These are phyloP conservation scores for Drosophila kanekoi DNA, from an alignment of 2,888 invertebrate genomes.

Conservation along the genomic window DNA sequence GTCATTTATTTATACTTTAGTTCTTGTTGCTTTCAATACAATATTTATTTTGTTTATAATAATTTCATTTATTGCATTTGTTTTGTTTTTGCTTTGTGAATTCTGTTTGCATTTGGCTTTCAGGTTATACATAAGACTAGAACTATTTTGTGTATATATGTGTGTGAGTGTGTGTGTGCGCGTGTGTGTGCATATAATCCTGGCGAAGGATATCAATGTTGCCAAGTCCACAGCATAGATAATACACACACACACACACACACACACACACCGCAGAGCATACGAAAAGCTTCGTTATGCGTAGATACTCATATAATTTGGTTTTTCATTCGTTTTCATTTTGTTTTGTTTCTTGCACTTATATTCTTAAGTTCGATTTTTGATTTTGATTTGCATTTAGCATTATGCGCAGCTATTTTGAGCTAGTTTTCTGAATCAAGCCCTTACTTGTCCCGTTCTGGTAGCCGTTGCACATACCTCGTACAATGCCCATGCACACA, in stretches of 20 bases:
- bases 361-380: conserved; percentile 55
- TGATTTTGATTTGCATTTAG: conserved; percentile 45
- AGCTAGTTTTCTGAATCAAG: background rate
- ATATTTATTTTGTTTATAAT: conserved; percentile 46
- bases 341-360: conserved; percentile 18
- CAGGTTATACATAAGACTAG: conserved; percentile 36
- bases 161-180: background rate
- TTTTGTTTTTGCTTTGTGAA: conserved; percentile 22
- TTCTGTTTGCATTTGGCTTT: conserved; percentile 38
- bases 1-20: conserved; percentile 50
- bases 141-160: conserved; percentile 25
- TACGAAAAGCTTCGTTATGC: conserved; percentile 32
- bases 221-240: conserved; percentile 7
- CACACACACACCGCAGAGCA: conserved; percentile 25
- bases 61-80: conserved; percentile 55
- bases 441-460: background rate
- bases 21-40: conserved; percentile 56
- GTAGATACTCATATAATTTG: conserved; percentile 7
- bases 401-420: conserved; percentile 33
- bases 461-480: background rate
- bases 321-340: background rate
- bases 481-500: background rate
- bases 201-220: conserved; percentile 7
- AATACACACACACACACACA: conserved; percentile 9
- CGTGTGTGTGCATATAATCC: background rate